Base-by-base conservation (phyloP, 2,797 vertebrate genomes). In the Chrysocyon brachyurus region DNA sequence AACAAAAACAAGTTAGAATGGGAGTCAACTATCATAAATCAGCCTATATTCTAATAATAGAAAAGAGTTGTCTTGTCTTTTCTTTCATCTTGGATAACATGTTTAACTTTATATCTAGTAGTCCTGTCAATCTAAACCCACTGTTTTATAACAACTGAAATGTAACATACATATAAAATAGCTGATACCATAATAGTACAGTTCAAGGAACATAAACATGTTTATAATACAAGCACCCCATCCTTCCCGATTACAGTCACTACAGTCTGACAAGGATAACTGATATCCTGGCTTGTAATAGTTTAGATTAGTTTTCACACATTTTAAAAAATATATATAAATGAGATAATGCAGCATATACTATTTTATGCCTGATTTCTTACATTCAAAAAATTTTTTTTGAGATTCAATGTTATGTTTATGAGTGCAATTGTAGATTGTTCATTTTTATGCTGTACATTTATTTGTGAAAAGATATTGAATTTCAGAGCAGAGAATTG, bases 381-480 rank as follows among this genome's bases (percentile, higher is more conserved):
- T 89, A 86, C 2, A 16, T 93, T 93, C 24, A 79, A 64, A 84
- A 83, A 8, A 26, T 12, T 16, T 78, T 88, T 92, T 92, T 72
- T 84, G 86, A 66, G 7, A 96, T 36, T 84, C 5, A 61, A 8
- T 12, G n/a, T 94, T 87, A 19, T 54, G 6, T 64, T 92, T 90
- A 21, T 83, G 40, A 52, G 16, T 87, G 15, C 3, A 73, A 8
- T 33, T 87, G 3, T 40, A 85, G 22, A 81, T 64, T 6, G 3
- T 70, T 70, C 46, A 75, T 79, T 81, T 96, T 75, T 96, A 70
- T 72, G 12, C 14, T 94, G 3, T 36, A 52, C 22, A 26, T 64
- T 84, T 84, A 57, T 73, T 90, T 89, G 54, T 57, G 40, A 92
- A 95, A 93, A 87, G 4, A 93, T 63, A 6, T 84, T 68, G 8